Evolutionary conservation across 2,888 invertebrate species (phyloP).

Genomic region (Bedellia somnulentella): DNA sequence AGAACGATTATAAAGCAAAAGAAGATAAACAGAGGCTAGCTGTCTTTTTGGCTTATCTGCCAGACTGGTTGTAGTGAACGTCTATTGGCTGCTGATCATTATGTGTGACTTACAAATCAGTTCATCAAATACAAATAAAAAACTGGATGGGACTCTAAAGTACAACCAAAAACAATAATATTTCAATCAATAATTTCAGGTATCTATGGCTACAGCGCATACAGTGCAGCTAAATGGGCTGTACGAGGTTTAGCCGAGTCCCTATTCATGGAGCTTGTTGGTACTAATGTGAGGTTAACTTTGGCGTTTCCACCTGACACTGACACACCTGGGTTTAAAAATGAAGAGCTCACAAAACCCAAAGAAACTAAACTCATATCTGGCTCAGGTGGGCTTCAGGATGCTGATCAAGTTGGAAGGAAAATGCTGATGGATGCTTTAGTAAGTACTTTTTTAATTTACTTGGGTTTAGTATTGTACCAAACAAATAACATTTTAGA

Average conservation of each 20-base stretch:
- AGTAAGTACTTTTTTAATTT: conserved; percentile 56
- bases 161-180: conserved; percentile 1
- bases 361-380: conserved; percentile 86
- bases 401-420: conserved; percentile 79
- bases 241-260: conserved; percentile 92
- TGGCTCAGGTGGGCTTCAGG: conserved; percentile 73
- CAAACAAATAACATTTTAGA: too few species aligned
- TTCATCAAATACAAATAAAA: too few species aligned
- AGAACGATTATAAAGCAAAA: too few species aligned
- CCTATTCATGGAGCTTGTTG: conserved; percentile 89
- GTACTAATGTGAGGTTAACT: conserved; percentile 81
- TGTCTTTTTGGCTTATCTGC: too few species aligned
- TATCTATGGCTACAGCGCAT: conserved; percentile 90
- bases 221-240: conserved; percentile 93
- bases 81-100: too few species aligned
- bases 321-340: conserved; percentile 92
- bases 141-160: neutral
- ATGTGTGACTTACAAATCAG: too few species aligned
- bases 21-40: too few species aligned
- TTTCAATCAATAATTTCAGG: conserved; percentile 43
- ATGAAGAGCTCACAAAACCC: conserved; percentile 86
- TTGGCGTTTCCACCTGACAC: conserved; percentile 93
- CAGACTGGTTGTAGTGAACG: too few species aligned
- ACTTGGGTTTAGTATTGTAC: too few species aligned
- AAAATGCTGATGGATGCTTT: conserved; percentile 78